Evolutionary conservation across 1,140 invertebrate species (phyloP).

Genomic region (Platyscapa corneri): DNA sequence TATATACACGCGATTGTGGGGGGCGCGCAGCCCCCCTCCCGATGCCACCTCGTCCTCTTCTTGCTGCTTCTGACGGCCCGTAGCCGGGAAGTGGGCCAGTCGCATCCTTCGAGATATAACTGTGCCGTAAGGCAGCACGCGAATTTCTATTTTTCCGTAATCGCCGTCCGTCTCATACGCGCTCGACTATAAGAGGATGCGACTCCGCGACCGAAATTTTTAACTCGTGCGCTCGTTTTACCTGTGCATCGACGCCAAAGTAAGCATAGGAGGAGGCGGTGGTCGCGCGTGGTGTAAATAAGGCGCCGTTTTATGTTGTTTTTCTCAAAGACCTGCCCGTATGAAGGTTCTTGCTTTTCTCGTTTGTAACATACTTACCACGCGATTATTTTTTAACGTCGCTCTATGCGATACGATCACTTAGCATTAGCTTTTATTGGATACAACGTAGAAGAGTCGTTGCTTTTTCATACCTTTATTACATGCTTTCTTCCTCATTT

Average conservation of each 20-base stretch:
- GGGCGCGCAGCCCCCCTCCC: background rate
- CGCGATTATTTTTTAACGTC: background rate
- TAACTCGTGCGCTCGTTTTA: slow-evolving; percentile 14
- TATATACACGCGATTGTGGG: background rate
- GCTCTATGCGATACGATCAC: no score
- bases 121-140: slow-evolving; percentile 55
- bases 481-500: no score
- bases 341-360: background rate
- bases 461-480: no score
- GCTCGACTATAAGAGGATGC: background rate
- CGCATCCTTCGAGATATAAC: slow-evolving; percentile 70
- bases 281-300: background rate
- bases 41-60: slow-evolving; percentile 8
- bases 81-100: slow-evolving; percentile 67
- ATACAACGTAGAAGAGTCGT: no score
- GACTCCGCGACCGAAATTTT: slow-evolving; percentile 45
- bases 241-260: background rate
- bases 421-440: no score
- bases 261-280: no score
- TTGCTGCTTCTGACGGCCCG: slow-evolving; percentile 27
- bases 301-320: background rate
- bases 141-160: slow-evolving; percentile 71
- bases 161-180: background rate
- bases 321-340: background rate
- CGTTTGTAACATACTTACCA: background rate